Percentiles rank a stretch among this genome's conserved stretches.
Conservation (phyloP, 2,113 vertebrate genomes). For the Loxodonta africana region DNA sequence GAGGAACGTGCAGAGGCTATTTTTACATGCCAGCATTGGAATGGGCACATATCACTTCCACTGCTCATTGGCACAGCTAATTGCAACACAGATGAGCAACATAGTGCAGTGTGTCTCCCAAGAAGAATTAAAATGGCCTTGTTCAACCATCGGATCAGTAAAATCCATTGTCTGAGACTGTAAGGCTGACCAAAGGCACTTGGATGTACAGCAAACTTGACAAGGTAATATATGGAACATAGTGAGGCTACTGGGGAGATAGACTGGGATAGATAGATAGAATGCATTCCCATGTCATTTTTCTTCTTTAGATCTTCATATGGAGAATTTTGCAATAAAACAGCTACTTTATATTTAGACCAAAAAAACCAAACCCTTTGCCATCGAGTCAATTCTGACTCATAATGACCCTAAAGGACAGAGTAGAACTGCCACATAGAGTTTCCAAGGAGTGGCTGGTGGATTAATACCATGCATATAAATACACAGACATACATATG, state of each 20-base stretch:
- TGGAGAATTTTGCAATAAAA: neutral
- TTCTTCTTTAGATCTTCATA: neutral
- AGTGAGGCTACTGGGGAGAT: neutral
- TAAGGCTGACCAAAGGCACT: neutral
- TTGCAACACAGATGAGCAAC: neutral
- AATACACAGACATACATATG: no score
- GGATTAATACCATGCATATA: neutral
- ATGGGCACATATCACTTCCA: no score
- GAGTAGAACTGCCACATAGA: no score
- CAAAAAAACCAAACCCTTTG: neutral
- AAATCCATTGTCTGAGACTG: neutral
- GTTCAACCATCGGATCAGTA: neutral
- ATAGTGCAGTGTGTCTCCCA: neutral
- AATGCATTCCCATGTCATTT: neutral
- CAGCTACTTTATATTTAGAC: neutral
- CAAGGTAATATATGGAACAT: neutral
- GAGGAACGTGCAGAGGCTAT: neutral
- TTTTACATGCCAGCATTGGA: neutral
- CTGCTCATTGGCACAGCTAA: neutral
- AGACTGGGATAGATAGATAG: neutral
- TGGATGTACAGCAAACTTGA: neutral
- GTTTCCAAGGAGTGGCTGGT: no score
- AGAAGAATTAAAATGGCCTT: neutral
- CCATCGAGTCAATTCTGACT: no score
- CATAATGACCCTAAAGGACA: no score